Conservation (phyloP, 2,113 vertebrate genomes). For the Otolemur garnettii region DNA sequence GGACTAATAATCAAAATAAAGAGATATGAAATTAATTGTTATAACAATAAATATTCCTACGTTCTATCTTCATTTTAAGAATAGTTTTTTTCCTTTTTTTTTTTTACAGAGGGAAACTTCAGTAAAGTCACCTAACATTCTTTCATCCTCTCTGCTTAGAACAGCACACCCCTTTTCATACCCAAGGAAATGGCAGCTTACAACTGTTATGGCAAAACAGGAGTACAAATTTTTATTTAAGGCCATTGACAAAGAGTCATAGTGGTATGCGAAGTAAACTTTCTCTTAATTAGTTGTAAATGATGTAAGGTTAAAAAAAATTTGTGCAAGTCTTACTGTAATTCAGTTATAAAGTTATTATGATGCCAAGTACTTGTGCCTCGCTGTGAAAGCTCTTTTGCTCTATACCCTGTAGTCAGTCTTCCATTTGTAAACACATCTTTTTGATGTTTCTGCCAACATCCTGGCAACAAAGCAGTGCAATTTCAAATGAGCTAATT, state of each 20-base stretch:
- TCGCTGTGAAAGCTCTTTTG: constrained; percentile 92
- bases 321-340: constrained; percentile 74
- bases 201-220: constrained; percentile 39
- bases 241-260: constrained; percentile 45
- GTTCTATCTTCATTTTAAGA: constrained; percentile 73
- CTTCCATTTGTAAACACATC: constrained; percentile 97
- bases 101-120: constrained; percentile 74
- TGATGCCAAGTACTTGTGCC: constrained; percentile 78
- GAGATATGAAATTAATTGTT: constrained; percentile 71
- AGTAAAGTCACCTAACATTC: constrained; percentile 80
- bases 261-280: constrained; percentile 62
- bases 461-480: constrained; percentile 98
- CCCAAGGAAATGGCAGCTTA: constrained; percentile 66
- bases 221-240: constrained; percentile 46
- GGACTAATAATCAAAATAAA: constrained; percentile 67
- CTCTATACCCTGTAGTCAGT: constrained; percentile 92
- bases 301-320: constrained; percentile 72
- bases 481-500: constrained; percentile 99
- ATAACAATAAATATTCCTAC: constrained; percentile 76
- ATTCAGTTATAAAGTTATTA: constrained; percentile 82
- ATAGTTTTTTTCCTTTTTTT: constrained; percentile 51
- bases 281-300: constrained; percentile 73
- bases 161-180: neutral
- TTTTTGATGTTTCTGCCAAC: constrained; percentile 98
- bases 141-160: constrained; percentile 62